phyloP scores from a whole-genome alignment of 2,888 invertebrate genomes.

The Lepidochrysops patricia region DNA sequence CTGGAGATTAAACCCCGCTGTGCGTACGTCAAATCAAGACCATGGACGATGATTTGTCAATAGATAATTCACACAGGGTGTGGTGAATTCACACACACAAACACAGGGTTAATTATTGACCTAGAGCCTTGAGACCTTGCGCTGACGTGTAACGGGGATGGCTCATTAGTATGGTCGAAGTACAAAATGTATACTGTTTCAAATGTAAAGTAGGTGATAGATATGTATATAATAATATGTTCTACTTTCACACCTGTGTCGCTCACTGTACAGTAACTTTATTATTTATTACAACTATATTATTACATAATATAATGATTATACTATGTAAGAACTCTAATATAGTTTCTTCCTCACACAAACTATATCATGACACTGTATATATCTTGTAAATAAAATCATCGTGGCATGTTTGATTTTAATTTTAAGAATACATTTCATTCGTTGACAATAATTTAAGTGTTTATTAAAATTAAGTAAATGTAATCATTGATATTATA shows the following conservation, averaged over 20 bases:
- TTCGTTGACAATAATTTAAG: conserved; percentile 15
- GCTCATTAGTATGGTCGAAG: too few relatives aligned
- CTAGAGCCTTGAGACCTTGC: too few relatives aligned
- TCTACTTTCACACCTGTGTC: conserved; percentile 63
- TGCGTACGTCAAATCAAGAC: too few relatives aligned
- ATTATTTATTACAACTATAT: conserved; percentile 26
- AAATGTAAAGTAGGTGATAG: conserved; percentile 36
- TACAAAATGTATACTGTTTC: conserved; percentile 28
- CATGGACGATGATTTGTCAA: too few relatives aligned
- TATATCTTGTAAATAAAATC: conserved; percentile 16
- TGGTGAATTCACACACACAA: too few relatives aligned
- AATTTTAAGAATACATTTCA: background rate
- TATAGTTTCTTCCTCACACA: conserved; percentile 19
- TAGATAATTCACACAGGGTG: too few relatives aligned
- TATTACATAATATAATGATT: too few relatives aligned
- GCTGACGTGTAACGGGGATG: too few relatives aligned
- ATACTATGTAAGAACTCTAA: conserved; percentile 22
- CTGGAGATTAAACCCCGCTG: too few relatives aligned
- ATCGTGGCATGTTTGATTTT: conserved; percentile 22
- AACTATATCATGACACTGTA: conserved; percentile 21
- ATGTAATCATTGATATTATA: background rate
- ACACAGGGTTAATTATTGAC: too few relatives aligned
- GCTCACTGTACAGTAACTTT: conserved; percentile 60
- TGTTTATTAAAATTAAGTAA: background rate
- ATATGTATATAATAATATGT: conserved; percentile 56